phyloP scores from a whole-genome alignment of 2,797 vertebrate genomes.

The Centroberyx gerrardi region DNA sequence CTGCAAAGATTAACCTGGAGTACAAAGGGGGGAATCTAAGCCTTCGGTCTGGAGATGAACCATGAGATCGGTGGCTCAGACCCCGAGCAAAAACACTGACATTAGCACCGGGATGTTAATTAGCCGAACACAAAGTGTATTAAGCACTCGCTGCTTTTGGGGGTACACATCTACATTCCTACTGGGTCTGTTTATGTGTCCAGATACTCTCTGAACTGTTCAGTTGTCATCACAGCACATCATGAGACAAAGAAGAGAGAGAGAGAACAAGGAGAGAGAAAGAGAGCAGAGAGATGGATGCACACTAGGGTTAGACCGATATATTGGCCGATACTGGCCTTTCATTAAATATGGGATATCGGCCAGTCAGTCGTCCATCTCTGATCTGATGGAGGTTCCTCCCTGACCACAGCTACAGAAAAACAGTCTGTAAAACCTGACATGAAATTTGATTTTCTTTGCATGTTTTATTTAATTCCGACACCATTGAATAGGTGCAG shows the following conservation, averaged over 20 bases:
- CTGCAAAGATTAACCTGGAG: conserved; percentile 47
- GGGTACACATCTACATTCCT: conserved; percentile 85
- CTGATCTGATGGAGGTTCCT: too few species aligned
- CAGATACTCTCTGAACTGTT: conserved; percentile 35
- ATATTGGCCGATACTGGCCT: too few species aligned
- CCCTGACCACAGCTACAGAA: too few species aligned
- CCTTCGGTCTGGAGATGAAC: conserved; percentile 46
- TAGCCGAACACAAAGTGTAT: conserved; percentile 71
- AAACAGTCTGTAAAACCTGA: background rate
- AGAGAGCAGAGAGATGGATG: background rate
- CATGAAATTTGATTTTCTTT: background rate
- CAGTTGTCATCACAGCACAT: conserved; percentile 25
- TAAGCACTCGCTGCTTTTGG: conserved; percentile 76
- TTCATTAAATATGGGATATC: too few species aligned
- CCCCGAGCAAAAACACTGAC: conserved; percentile 46
- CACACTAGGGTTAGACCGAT: background rate
- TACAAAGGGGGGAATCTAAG: conserved; percentile 29
- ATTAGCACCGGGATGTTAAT: conserved; percentile 78
- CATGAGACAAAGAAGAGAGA: conserved; percentile 1
- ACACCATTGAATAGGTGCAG: background rate
- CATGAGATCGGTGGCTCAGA: conserved; percentile 33
- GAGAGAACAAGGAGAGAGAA: too few species aligned
- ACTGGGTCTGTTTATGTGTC: conserved; percentile 57
- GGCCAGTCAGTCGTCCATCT: too few species aligned
- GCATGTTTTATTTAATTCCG: background rate